phyloP scores from a whole-genome alignment of 1,140 invertebrate genomes.

The Macrocentrus cingulum region DNA sequence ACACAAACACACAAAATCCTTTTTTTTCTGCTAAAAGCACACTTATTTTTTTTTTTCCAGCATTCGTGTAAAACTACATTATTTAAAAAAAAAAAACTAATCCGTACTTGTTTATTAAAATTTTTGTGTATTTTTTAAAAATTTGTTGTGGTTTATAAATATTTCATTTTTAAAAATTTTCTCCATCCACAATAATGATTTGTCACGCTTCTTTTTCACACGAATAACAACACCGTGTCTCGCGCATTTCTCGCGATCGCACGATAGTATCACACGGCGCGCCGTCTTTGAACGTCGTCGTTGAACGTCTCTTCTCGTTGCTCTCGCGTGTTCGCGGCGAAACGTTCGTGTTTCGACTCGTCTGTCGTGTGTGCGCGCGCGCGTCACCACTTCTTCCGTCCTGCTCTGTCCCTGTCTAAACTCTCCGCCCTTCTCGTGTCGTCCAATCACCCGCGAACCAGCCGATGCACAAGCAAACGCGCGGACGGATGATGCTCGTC shows the following conservation, averaged over 20 bases:
- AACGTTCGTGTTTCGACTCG: conserved; percentile 6
- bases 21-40: no score
- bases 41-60: no score
- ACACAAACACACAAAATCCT: no score
- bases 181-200: conserved; percentile 3
- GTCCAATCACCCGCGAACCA: neutral
- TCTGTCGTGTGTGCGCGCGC: conserved; percentile 19
- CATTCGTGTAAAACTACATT: neutral
- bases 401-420: neutral
- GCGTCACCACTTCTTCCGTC: conserved; percentile 8
- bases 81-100: conserved; percentile 3
- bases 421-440: conserved; percentile 28
- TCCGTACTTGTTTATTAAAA: conserved; percentile 6
- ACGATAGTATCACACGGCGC: neutral
- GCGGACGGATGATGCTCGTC: neutral
- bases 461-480: neutral
- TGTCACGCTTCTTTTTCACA: conserved; percentile 21
- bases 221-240: conserved; percentile 17
- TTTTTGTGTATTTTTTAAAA: neutral
- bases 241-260: conserved; percentile 8
- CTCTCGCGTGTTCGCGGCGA: conserved; percentile 16
- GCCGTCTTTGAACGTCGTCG: conserved; percentile 1
- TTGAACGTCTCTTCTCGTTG: conserved; percentile 10
- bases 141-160: no score
- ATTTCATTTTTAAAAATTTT: neutral